Evolutionary conservation across 2,888 invertebrate genomes (phyloP), one percentile per base, ranked within the genome.

Genomic region (Agonopterix heracliana): DNA sequence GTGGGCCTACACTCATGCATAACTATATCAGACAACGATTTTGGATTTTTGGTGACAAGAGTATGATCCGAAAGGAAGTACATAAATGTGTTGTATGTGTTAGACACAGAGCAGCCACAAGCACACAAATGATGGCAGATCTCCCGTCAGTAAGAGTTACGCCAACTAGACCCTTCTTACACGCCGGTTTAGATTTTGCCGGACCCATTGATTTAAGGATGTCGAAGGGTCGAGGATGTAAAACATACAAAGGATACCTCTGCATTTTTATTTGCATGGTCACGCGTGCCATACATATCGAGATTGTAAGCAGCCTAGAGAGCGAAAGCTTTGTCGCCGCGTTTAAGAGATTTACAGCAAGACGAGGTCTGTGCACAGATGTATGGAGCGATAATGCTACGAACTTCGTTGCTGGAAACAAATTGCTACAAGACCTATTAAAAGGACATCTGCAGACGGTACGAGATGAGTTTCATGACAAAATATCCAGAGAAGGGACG

Each of bases 1-100:
- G 65, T 7, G 63, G 62, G 7, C 54, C 56, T 2, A 58, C 56
- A 12, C 2, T 59, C 0, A 60, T 57, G 48, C 12, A 61, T 0
- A 57, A 52, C 44, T 61, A 50, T 35, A 7, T 66, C 5, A 46
- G 58, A 14, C 26, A 49, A 1, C 54, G 49, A 46, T 65, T 51
- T 34, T 63, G 58, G 57, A 62, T 67, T 2, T 3, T 62, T 17
- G 36, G 51, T 7, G 51, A 35, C 0, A 56, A 38, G n/a, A 9
- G 10, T 9, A 9, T 45, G 9, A 17, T 45, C 3, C 36, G 36
- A 46, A 34, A 13, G 9, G 11, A 26, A 17, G 11, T 46, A 36
- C 13, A n/a, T 1, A 48, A 46, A 17, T 50, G 45, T 47, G 49
- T 46, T 3, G 50, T 8, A 40, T 43, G 40, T 45, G 45, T 48